Evolutionary conservation across 2,888 invertebrate genomes (phyloP), one percentile per base, ranked within the genome.

Genomic region (Apocheima hispidaria): DNA sequence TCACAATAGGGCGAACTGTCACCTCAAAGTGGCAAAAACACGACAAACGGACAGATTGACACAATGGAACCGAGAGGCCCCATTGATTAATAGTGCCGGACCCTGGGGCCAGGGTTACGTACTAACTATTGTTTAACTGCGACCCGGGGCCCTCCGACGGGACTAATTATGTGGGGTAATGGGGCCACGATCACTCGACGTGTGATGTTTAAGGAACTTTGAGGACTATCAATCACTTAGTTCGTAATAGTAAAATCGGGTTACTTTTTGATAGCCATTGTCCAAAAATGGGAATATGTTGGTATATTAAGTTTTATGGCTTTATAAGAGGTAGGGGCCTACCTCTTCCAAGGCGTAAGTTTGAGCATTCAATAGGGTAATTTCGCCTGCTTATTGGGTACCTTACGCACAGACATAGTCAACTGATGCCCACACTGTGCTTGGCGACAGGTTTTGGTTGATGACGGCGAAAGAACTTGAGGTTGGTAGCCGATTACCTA

Each of bases 11-110:
- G 57, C 54, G 57, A 61, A 44, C 64, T 65, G 70, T 68, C 71
- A 66, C 61, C 61, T 63, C 57, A 40, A 44, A 68, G 68, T 68
- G 62, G 71, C 69, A 72, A 72, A 72, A 72, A 72, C 71, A 65
- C 26, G 56, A 52, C 61, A 43, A 49, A 20, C 48, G 49, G 68
- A 56, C 63, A 58, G 71, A 72, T 72, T 70, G 72, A 71, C 72
- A 67, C 65, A 70, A 71, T 62, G 33, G 72, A 66, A 70, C 57
- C 60, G 67, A 69, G 64, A 64, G 60, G 62, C 7, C 36, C 56
- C 55, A 66, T 69, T 69, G 69, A 69, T 70, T 70, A 70, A 70
- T 70, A 65, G 66, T 64, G 51, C 38, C 46, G 64, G 65, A 59
- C 58, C 51, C 16, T 14, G 40, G 40, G 43, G 44, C 56, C n/a